A percentile compares a stretch with the other conserved stretches of the same genome.
Conservation (phyloP, 2,888 invertebrate genomes). For the Sussaba pulchella region DNA sequence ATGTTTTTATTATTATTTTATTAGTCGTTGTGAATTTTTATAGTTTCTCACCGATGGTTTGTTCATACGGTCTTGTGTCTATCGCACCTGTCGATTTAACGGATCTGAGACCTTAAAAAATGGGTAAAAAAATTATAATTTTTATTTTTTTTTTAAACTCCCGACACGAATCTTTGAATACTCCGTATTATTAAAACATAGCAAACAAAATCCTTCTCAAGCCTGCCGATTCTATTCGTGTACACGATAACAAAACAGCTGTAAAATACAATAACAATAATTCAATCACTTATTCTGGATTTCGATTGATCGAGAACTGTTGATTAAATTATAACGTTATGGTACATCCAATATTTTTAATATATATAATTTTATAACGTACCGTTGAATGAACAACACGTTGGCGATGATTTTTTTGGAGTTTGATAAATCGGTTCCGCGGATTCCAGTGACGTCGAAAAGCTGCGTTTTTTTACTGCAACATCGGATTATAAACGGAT, state of each 20-base stretch:
- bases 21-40: background rate
- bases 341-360: constrained; percentile 8
- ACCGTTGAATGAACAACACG: constrained; percentile 56
- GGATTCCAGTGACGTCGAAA: constrained; percentile 75
- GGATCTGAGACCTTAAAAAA: constrained; percentile 75
- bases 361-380: constrained; percentile 13
- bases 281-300: no score
- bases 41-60: constrained; percentile 68
- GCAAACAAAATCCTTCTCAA: no score
- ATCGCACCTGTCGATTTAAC: constrained; percentile 79
- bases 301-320: background rate
- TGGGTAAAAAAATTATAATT: constrained; percentile 50
- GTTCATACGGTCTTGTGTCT: constrained; percentile 69
- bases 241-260: no score
- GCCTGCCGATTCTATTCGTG: no score
- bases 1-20: background rate
- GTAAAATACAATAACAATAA: no score
- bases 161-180: no score
- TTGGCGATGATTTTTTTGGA: constrained; percentile 69
- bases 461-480: constrained; percentile 76
- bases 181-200: no score
- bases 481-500: constrained; percentile 52
- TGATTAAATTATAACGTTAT: constrained; percentile 45
- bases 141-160: no score
- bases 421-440: constrained; percentile 74